Conservation (phyloP, 2,888 invertebrate genomes). For the Dasypolia templi region DNA sequence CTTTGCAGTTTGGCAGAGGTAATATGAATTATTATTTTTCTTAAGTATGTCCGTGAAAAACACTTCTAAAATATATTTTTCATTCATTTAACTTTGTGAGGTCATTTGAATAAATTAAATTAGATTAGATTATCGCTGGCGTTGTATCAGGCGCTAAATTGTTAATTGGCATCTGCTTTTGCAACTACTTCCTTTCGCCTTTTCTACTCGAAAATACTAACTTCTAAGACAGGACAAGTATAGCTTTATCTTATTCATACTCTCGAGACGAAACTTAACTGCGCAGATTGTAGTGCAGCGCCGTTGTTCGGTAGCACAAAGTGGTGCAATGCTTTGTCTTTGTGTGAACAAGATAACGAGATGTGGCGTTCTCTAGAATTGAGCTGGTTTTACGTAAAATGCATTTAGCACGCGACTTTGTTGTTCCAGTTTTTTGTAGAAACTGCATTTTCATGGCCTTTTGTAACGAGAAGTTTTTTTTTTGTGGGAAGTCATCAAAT, state of each 20-base stretch:
- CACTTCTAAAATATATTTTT: no score
- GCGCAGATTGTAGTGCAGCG: constrained; percentile 38
- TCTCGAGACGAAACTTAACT: constrained; percentile 21
- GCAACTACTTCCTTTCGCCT: background rate
- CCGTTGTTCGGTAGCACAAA: constrained; percentile 42
- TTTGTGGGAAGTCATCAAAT: no score
- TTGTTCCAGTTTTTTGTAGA: constrained; percentile 6
- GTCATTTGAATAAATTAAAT: no score
- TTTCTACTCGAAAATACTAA: background rate
- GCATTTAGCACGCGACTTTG: constrained; percentile 26
- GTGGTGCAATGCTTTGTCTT: constrained; percentile 57
- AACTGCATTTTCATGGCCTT: background rate
- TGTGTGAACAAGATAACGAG: constrained; percentile 58
- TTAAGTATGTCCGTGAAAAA: no score
- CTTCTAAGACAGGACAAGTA: background rate
- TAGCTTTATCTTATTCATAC: constrained; percentile 38
- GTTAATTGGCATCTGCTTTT: no score
- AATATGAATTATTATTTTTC: no score
- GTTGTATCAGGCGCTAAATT: no score
- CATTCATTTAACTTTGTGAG: no score
- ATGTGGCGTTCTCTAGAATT: constrained; percentile 24
- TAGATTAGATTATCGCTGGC: no score
- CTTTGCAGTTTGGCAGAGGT: no score
- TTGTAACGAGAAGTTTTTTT: background rate
- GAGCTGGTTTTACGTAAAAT: constrained; percentile 32